A percentile compares a stretch with the other conserved stretches of the same genome.
Conservation (phyloP, 1,140 invertebrate species). For the Rhizoglyphus robini region DNA sequence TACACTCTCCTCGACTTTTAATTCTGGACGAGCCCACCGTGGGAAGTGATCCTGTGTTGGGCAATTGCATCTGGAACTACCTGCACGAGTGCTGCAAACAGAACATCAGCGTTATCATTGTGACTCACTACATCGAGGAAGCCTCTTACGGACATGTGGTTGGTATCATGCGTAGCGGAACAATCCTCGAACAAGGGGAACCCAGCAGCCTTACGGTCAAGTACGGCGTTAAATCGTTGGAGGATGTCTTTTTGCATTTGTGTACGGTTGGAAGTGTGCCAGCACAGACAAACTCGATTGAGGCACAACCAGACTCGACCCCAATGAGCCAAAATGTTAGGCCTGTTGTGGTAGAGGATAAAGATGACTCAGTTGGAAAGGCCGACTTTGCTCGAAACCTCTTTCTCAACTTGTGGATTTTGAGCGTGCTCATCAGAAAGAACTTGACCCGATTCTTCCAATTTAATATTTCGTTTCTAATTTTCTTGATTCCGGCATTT, state of each 20-base stretch:
- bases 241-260: slow-evolving; percentile 76
- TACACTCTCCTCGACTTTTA: slow-evolving; percentile 82
- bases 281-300: background rate
- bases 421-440: background rate
- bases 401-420: slow-evolving; percentile 14
- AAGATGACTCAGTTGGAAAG: background rate
- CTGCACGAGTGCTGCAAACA: slow-evolving; percentile 64
- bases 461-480: slow-evolving; percentile 14
- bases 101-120: slow-evolving; percentile 33
- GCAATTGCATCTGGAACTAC: slow-evolving; percentile 81
- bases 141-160: slow-evolving; percentile 33
- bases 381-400: background rate
- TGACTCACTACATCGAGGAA: slow-evolving; percentile 39
- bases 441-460: slow-evolving; percentile 16
- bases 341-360: background rate
- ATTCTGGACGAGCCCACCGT: slow-evolving; percentile 91
- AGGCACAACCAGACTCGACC: no score
- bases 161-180: slow-evolving; percentile 33
- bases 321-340: background rate
- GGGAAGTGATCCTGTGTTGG: slow-evolving; percentile 70
- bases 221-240: slow-evolving; percentile 32
- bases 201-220: slow-evolving; percentile 4
- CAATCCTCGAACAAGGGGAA: slow-evolving; percentile 12
- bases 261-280: slow-evolving; percentile 31
- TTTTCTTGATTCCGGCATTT: slow-evolving; percentile 19